These are phyloP conservation scores for Astreopora myriophthalma DNA, from an alignment of 64 coral and sea anemone genomes.

Conservation along the genomic window DNA sequence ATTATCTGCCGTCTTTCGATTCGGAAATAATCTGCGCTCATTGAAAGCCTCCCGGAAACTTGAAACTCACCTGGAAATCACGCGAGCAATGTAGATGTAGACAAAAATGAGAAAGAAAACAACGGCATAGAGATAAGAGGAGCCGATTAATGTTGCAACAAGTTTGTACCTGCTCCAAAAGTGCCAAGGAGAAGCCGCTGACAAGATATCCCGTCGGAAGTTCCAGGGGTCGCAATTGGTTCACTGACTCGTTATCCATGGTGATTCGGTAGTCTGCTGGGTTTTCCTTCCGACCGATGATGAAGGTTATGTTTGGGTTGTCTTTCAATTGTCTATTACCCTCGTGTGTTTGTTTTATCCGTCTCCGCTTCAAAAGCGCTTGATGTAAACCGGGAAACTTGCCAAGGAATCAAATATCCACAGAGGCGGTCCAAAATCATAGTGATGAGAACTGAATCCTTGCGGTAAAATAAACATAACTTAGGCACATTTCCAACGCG, in stretches of 20 bases:
- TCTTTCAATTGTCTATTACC: no score
- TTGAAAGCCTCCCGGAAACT: background rate
- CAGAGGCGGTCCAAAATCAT: background rate
- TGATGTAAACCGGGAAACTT: background rate
- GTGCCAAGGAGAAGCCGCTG: constrained; percentile 19
- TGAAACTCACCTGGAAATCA: background rate
- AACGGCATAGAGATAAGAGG: background rate
- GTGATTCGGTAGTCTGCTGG: background rate
- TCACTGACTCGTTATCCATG: background rate
- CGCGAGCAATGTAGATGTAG: background rate
- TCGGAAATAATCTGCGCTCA: background rate
- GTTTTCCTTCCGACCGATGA: background rate
- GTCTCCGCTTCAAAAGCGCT: background rate
- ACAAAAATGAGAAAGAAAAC: background rate
- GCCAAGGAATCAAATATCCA: background rate
- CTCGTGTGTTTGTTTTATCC: background rate
- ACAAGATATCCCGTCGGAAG: background rate
- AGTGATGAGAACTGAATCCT: no score
- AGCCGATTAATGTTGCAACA: background rate
- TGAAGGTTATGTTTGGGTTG: background rate
- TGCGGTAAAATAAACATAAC: no score
- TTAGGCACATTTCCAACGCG: background rate
- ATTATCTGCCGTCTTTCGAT: background rate
- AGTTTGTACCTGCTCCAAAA: constrained; percentile 26
- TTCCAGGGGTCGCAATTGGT: background rate